phyloP scores from a whole-genome alignment of 2,888 invertebrate species.

The Hecatera dysodea region DNA sequence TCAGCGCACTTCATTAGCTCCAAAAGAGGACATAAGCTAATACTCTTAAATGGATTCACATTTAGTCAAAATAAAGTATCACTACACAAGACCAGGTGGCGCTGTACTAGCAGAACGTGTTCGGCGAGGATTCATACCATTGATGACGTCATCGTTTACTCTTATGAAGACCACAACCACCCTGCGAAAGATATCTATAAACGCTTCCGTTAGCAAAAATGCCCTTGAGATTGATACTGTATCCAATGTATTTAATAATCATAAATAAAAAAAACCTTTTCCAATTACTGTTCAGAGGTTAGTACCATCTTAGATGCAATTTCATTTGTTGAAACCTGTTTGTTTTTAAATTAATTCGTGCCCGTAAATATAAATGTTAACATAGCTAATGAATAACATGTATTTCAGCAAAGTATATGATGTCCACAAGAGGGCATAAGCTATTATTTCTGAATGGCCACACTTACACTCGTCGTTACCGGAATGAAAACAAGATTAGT shows the following conservation, averaged over 20 bases:
- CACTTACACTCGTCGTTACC: conserved; percentile 63
- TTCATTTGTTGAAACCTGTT: not conserved
- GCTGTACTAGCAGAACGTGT: conserved; percentile 69
- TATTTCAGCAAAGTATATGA: conserved; percentile 13
- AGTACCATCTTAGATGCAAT: not conserved
- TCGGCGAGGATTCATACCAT: conserved; percentile 73
- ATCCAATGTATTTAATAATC: too few relatives aligned
- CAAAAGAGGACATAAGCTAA: conserved; percentile 61
- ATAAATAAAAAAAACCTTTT: not conserved
- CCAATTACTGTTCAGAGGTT: not conserved
- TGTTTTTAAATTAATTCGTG: not conserved
- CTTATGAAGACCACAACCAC: conserved; percentile 56
- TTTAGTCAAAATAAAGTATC: conserved; percentile 65
- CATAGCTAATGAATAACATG: not conserved
- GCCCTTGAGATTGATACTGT: not conserved
- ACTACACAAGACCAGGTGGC: conserved; percentile 70
- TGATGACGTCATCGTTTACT: conserved; percentile 42
- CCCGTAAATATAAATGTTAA: not conserved
- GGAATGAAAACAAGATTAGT: conserved; percentile 63
- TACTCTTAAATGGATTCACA: conserved; percentile 66
- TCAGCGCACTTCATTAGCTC: conserved; percentile 23
- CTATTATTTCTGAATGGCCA: conserved; percentile 68
- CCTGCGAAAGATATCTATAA: conserved; percentile 15
- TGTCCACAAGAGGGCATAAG: conserved; percentile 59
- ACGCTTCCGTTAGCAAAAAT: not conserved